Evolutionary conservation across 2,888 invertebrate genomes (phyloP), one percentile per base, ranked within the genome.

Genomic region (Sepioteuthis lessoniana): DNA sequence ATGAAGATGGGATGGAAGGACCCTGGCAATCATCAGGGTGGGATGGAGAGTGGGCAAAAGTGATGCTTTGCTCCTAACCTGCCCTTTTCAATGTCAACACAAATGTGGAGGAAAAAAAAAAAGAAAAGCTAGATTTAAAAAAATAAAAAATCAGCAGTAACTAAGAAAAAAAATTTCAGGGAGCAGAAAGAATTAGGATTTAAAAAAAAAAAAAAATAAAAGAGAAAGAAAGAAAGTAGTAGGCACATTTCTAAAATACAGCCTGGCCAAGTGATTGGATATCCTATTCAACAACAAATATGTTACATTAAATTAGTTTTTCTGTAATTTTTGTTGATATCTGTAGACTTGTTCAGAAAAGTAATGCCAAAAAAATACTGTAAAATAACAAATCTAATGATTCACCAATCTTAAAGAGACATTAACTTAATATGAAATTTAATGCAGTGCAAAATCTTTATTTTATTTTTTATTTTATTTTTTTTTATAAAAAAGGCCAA

Each of bases 21-120:
- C 55, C 55, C 21, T 25, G 21, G 25, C 5, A 7, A 5, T 55
- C 25, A 25, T 25, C 55, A 55, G 21, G 50, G 25, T 55, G 76
- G n/a, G n/a, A 76, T 76, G n/a, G 76, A 76, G n/a, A 76, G n/a
- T n/a, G n/a, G 76, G 76, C n/a, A 76, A 76, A 76, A 76, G 76
- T n/a, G 76, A 76, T 16, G n/a, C n/a, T 76, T 76, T n/a, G 76
- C 76, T n/a, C n/a, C 76, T 13, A 76, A 76, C 76, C n/a, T 76
- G 76, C n/a, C n/a, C n/a, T 35, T 13, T 76, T 76, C n/a, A 76
- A 76, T n/a, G 76, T 76, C 76, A 76, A n/a, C 76, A 76, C 76
- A 76, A 76, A n/a, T 1, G n/a, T n/a, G 76, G n/a, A 19, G 76
- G 16, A 16, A n/a, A 13, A 60, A 10, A 60, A 28, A 31, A 60